Base-by-base conservation (phyloP, 2,888 invertebrate species). In the Prosopocoilus inquinatus region DNA sequence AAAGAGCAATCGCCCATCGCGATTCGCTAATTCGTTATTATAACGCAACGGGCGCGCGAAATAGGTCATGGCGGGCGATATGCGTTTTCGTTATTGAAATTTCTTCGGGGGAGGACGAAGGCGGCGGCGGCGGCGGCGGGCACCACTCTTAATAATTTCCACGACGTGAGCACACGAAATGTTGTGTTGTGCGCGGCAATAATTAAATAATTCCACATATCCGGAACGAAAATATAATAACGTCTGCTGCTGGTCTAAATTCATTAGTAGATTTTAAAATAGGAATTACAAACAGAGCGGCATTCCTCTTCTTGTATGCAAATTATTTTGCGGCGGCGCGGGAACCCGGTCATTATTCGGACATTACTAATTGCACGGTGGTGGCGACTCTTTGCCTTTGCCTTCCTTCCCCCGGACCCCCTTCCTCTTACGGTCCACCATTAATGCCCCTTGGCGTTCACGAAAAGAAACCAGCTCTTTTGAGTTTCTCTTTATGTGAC, bases 231-330 rank as follows among this genome's bases (percentile, higher is more conserved):
- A 57, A 57, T 54, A 57, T 57, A 57, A 57, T 57, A 57, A 57
- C 57, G 43, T 28, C 50, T 48, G 50, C 53, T 41, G 15, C 51
- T 38, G 50, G 53, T 58, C 58, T 62, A 63, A 65, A 65, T 65
- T 65, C 65, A 63, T 65, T 65, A 63, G 64, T 61, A 58, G 63
- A 65, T 65, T 65, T 64, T 64, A 65, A 65, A 62, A 61, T 61
- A 61, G 60, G 59, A 62, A 64, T 64, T 64, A 62, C 62, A 61
- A 62, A 55, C 56, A 49, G 41, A 12, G 51, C 55, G 55, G 58
- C 60, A 61, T 61, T 61, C 60, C 60, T 61, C 58, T 61, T 61
- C 60, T 58, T 58, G 54, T 58, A 61, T 61, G 60, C 58, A 61
- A 61, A 57, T 47, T 47, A 47, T 61, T 61, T 54, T 58, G 58